These are phyloP conservation scores for Phyllopteryx taeniolatus DNA, from an alignment of 2,113 vertebrate species.

Conservation along the genomic window DNA sequence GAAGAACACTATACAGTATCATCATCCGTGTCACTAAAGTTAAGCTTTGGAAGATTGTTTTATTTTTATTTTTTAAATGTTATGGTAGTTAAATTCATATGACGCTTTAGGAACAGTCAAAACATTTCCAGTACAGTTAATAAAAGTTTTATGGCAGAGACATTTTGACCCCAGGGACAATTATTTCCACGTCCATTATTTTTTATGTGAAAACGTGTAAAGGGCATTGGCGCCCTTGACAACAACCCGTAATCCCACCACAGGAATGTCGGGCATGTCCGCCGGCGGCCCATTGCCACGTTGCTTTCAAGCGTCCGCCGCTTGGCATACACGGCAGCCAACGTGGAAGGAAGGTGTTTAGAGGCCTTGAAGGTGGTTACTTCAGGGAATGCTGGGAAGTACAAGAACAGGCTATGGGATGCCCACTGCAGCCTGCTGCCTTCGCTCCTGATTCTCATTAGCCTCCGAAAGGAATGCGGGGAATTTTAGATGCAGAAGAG, in stretches of 20 bases:
- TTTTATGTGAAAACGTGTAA: neutral
- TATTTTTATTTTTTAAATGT: no score
- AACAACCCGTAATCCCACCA: conserved; percentile 61
- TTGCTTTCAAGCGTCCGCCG: conserved; percentile 43
- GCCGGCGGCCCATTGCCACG: conserved; percentile 43
- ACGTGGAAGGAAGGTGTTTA: conserved; percentile 15
- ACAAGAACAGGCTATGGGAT: neutral
- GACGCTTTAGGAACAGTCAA: neutral
- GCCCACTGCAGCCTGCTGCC: neutral
- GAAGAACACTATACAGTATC: neutral
- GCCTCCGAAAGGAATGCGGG: conserved; percentile 56
- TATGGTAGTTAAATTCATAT: no score
- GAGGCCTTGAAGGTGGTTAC: conserved; percentile 15
- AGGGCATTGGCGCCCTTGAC: conserved; percentile 40
- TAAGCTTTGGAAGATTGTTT: no score
- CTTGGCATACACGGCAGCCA: conserved; percentile 38
- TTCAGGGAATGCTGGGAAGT: conserved; percentile 1
- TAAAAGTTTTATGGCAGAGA: neutral
- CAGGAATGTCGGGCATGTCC: conserved; percentile 69
- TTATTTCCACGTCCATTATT: neutral
- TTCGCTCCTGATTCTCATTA: conserved; percentile 55
- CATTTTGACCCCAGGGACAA: neutral
- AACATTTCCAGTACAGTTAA: neutral
- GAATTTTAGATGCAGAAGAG: conserved; percentile 51
- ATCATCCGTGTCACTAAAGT: neutral